Evolutionary conservation across 1,140 invertebrate genomes (phyloP).

Genomic region (Physella acuta): DNA sequence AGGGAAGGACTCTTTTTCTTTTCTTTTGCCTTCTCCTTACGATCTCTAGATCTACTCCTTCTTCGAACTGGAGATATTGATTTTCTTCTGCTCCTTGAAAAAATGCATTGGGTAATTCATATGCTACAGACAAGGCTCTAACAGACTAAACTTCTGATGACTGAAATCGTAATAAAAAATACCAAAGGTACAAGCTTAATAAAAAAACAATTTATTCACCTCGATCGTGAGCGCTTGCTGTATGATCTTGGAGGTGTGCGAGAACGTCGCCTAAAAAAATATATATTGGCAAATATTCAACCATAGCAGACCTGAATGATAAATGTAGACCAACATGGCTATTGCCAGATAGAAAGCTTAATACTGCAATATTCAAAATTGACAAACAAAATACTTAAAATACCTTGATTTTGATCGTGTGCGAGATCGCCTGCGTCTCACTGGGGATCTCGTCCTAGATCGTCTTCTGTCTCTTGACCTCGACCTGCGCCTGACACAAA

Average conservation of each 20-base stretch:
- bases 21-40: conserved; percentile 35
- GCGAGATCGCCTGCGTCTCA: conserved; percentile 27
- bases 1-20: conserved; percentile 40
- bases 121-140: too few species aligned
- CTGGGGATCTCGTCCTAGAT: conserved; percentile 27
- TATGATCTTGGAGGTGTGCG: conserved; percentile 48
- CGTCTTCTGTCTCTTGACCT: conserved; percentile 23
- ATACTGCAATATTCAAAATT: too few species aligned
- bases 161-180: conserved; percentile 25
- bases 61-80: conserved; percentile 34
- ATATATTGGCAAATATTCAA: not conserved
- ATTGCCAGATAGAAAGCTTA: too few species aligned
- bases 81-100: conserved; percentile 31
- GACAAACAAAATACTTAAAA: too few species aligned
- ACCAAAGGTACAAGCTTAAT: not conserved
- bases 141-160: too few species aligned
- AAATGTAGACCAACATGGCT: too few species aligned
- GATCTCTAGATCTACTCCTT: conserved; percentile 33
- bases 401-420: conserved; percentile 36
- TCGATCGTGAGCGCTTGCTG: conserved; percentile 40
- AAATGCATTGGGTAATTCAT: too few species aligned
- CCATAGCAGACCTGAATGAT: too few species aligned
- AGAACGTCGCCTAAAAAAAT: conserved; percentile 40
- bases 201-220: conserved; percentile 25
- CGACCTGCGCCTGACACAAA: conserved; percentile 14